phyloP scores from a whole-genome alignment of 2,888 invertebrate species.

The Protonemura montana region DNA sequence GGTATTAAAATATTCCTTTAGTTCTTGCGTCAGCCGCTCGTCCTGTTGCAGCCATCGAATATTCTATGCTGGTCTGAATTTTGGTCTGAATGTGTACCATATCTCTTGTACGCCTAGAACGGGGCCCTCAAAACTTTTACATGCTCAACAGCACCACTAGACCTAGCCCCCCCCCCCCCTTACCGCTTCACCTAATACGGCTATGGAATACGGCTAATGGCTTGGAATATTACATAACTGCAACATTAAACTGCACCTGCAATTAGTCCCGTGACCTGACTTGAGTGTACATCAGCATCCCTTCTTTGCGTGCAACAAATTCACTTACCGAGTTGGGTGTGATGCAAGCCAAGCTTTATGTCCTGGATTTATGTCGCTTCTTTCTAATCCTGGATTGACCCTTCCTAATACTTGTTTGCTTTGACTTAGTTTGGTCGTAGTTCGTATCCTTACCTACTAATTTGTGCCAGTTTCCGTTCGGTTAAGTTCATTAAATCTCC shows the following conservation, averaged over 20 bases:
- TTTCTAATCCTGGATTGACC: neutral
- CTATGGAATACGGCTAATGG: slow-evolving; percentile 21
- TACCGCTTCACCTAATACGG: neutral
- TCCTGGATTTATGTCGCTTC: neutral
- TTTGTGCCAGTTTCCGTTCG: neutral
- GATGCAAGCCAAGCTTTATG: neutral
- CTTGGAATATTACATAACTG: slow-evolving; percentile 17
- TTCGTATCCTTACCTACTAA: neutral
- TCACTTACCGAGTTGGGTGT: neutral
- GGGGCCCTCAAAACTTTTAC: neutral
- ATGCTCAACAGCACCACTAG: neutral
- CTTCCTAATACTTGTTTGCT: neutral
- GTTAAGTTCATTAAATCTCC: neutral
- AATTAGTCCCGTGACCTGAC: neutral
- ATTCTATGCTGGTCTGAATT: neutral
- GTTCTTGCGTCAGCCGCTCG: neutral
- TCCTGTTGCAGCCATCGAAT: neutral
- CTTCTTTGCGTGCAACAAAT: neutral
- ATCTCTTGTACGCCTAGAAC: neutral
- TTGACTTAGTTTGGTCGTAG: neutral
- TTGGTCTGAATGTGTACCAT: too few species aligned
- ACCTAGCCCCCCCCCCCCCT: neutral
- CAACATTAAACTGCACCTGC: neutral
- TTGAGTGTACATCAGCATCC: neutral
- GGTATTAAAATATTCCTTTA: slow-evolving; percentile 16